Evolutionary conservation across 1,140 invertebrate species (phyloP), one percentile per base, ranked within the genome.

Genomic region (Drosophila arizonae): DNA sequence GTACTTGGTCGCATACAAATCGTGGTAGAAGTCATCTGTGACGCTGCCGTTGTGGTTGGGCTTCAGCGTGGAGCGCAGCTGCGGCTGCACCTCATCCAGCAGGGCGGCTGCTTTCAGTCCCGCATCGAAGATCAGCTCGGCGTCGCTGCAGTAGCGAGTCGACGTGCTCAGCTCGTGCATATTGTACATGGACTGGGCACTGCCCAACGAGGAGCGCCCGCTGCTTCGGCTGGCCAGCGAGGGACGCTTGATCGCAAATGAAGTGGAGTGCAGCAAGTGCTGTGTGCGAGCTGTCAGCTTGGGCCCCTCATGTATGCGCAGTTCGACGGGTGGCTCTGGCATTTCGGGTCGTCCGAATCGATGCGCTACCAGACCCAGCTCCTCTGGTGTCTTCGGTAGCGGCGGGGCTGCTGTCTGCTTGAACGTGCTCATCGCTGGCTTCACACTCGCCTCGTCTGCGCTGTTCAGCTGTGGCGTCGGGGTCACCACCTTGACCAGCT

Each of bases 171-270:
- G 52, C 66, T 91, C 86, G n/a, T 77, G 71, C 26, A 91, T 90
- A 52, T 91, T 90, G 56, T 81, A 88, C 70, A 91, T 76, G 6
- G 90, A 91, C 58, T 90, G 81, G 6, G 90, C 79, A 8, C 78
- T 84, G 76, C 79, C 87, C 39, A 91, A 50, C n/a, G 90, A 91
- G 3, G 81, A 78, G 11, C 85, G 54, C 6, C 79, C 84, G 56
- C 84, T 88, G 66, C 85, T 88, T 13, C 84, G 84, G 1, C 74
- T 79, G 21, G 90, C 72, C 50, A 91, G 52, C 36, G 86, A 88
- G 2, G 90, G 90, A 2, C 90, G 79, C 58, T 91, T 91, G 6
- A 91, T 91, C 2, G 89, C 85, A 72, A 91, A 91, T 17, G 89
- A 90, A 21, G 90, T 90, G 41, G 90, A 82, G 48, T 91, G 82